Base-by-base conservation (phyloP, 2,797 vertebrate species). In the Acestrorhynchus altus region DNA sequence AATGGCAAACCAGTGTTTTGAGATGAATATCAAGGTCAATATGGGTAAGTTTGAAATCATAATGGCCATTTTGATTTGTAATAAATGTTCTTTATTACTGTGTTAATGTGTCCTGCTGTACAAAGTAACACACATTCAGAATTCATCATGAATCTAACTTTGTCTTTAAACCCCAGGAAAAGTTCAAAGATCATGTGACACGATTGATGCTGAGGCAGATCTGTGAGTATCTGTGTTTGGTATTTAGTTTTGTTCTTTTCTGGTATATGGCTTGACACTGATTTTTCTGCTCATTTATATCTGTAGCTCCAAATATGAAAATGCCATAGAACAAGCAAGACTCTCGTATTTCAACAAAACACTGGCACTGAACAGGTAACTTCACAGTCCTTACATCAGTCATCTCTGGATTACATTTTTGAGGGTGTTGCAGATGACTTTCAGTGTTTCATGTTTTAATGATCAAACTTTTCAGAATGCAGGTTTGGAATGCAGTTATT, bases 1-100 rank as follows among this genome's bases (percentile, higher is more conserved):
- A 69, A 92, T 95, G 89, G 88, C 84, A 65, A 93, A 92, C 84
- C 93, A 93, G 75, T 94, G 92, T 83, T 93, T 95, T 91, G 93
- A 95, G 83, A 92, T 95, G 90, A 84, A 75, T 26, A 88, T 91
- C 7, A 91, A 93, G 67, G 86, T 93, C 60, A 83, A 83, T 5
- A 83, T 91, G 86, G 92, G 94, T 94, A 80, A 78, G 80, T 52
- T 6, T 35, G 31, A 35, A 35, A 35, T 35, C 31, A 35, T 35
- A 35, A 35, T 35, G 31, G 31, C 2, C 31, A 2, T 35, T 35
- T 6, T n/a, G n/a, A n/a, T n/a, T n/a, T n/a, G n/a, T n/a, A n/a
- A n/a, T n/a, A n/a, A n/a, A n/a, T n/a, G n/a, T n/a, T n/a, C n/a
- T n/a, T n/a, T n/a, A n/a, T n/a, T n/a, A n/a, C n/a, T n/a, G n/a